These are phyloP conservation scores for Marcusenius ussheri DNA, from an alignment of 2,113 vertebrate genomes.

Conservation along the genomic window DNA sequence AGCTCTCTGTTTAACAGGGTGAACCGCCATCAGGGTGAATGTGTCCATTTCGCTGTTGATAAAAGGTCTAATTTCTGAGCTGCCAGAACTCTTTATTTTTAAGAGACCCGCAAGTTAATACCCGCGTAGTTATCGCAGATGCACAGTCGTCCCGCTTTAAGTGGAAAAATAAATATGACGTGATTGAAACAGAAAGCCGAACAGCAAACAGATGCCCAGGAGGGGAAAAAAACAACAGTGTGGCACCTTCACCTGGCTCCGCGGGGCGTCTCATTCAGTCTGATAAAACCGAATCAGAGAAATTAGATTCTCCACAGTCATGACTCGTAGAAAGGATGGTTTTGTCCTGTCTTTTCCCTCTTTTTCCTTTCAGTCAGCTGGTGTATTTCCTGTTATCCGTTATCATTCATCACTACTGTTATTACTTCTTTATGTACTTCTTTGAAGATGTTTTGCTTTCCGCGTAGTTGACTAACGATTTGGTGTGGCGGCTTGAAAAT, in stretches of 20 bases:
- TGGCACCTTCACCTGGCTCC: neutral
- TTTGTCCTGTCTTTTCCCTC: neutral
- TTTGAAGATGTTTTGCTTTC: neutral
- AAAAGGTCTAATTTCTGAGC: neutral
- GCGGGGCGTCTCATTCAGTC: constrained; percentile 8
- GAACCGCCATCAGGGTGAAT: neutral
- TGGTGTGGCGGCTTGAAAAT: neutral
- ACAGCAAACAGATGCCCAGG: constrained; percentile 31
- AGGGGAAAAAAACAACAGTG: neutral
- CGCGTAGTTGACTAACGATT: neutral
- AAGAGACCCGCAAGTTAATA: neutral
- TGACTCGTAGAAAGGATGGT: neutral
- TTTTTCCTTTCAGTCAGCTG: neutral
- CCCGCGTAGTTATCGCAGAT: neutral
- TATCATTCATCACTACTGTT: neutral
- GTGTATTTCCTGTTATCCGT: neutral
- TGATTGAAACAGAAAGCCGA: constrained; percentile 9
- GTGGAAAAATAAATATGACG: constrained; percentile 4
- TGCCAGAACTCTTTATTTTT: neutral
- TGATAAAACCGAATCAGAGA: constrained; percentile 19
- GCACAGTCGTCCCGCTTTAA: neutral
- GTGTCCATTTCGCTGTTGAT: neutral
- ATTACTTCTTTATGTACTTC: neutral
- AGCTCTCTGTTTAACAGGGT: neutral
- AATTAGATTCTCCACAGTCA: neutral